Evolutionary conservation across 2,797 vertebrate species (phyloP).

Genomic region (Poeciliopsis gracilis): DNA sequence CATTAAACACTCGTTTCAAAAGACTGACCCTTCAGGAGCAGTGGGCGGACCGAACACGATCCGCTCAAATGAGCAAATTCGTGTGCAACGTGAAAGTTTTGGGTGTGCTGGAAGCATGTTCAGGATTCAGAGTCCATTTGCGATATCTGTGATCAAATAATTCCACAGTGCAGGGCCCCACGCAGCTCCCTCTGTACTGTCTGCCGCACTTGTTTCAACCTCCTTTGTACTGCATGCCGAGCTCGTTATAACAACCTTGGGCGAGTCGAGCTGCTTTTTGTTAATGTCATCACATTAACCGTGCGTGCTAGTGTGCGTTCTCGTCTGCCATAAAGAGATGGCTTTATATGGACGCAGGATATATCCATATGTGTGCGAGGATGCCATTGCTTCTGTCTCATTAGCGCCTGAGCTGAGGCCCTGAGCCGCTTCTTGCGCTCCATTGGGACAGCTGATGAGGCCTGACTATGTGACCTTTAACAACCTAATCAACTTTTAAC

Average conservation of each 20-base stretch:
- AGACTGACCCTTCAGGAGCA: constrained; percentile 71
- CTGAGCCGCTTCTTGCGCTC: constrained; percentile 69
- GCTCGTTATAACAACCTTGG: constrained; percentile 53
- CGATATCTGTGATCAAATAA: constrained; percentile 43
- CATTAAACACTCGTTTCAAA: constrained; percentile 74
- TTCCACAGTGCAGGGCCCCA: constrained; percentile 38
- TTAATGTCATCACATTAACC: constrained; percentile 59
- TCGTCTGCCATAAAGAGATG: constrained; percentile 42
- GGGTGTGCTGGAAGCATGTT: constrained; percentile 24
- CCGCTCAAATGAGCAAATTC: constrained; percentile 67
- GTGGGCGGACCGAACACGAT: constrained; percentile 71
- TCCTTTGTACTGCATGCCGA: constrained; percentile 32
- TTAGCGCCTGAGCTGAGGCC: constrained; percentile 72
- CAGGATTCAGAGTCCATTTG: constrained; percentile 35
- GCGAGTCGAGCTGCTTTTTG: constrained; percentile 48
- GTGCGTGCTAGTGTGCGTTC: constrained; percentile 4
- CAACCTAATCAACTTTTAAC: constrained; percentile 87
- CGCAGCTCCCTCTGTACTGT: constrained; percentile 19
- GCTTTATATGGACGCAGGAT: constrained; percentile 46
- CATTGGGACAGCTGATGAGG: constrained; percentile 79
- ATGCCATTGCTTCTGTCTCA: constrained; percentile 71
- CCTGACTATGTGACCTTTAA: constrained; percentile 83
- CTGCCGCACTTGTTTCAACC: constrained; percentile 48
- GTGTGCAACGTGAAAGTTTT: constrained; percentile 61
- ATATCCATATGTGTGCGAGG: constrained; percentile 66